Conservation (phyloP, 2,888 invertebrate genomes). For the Drosophila maculinotata region DNA sequence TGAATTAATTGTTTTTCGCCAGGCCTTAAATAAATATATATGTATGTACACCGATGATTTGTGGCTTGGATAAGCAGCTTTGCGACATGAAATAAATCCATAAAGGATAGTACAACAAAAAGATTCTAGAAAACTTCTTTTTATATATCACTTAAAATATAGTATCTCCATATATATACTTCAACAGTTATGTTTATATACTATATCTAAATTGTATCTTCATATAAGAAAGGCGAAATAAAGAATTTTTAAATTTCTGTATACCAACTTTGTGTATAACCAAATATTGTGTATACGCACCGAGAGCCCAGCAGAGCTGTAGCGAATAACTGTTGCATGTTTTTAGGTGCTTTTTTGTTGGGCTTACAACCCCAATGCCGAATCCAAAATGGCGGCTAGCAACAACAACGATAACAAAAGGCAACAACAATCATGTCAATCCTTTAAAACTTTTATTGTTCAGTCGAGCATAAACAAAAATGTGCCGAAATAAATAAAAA, state of each 20-base stretch:
- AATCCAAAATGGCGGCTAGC: slow-evolving; percentile 63
- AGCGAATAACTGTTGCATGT: slow-evolving; percentile 67
- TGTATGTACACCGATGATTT: too few species aligned
- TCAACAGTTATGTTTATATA: too few species aligned
- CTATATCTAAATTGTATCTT: background rate
- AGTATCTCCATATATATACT: too few species aligned
- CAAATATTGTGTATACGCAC: slow-evolving; percentile 44
- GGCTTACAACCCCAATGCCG: slow-evolving; percentile 17
- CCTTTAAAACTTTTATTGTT: slow-evolving; percentile 77
- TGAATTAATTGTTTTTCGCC: slow-evolving; percentile 26
- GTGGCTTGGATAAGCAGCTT: slow-evolving; percentile 5
- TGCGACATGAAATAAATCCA: slow-evolving; percentile 15
- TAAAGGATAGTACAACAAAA: background rate
- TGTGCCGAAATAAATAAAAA: slow-evolving; percentile 70
- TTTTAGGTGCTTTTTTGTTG: slow-evolving; percentile 8
- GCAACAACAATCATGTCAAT: slow-evolving; percentile 58
- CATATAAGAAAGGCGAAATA: too few species aligned
- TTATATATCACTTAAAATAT: too few species aligned
- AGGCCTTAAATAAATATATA: background rate
- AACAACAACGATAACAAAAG: slow-evolving; percentile 23
- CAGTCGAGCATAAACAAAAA: slow-evolving; percentile 69
- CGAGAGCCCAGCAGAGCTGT: slow-evolving; percentile 5
- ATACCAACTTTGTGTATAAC: too few species aligned
- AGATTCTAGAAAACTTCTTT: background rate
- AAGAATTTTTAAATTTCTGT: too few species aligned